Conservation (phyloP, 2,888 invertebrate genomes). For the Ophion ellenae region DNA sequence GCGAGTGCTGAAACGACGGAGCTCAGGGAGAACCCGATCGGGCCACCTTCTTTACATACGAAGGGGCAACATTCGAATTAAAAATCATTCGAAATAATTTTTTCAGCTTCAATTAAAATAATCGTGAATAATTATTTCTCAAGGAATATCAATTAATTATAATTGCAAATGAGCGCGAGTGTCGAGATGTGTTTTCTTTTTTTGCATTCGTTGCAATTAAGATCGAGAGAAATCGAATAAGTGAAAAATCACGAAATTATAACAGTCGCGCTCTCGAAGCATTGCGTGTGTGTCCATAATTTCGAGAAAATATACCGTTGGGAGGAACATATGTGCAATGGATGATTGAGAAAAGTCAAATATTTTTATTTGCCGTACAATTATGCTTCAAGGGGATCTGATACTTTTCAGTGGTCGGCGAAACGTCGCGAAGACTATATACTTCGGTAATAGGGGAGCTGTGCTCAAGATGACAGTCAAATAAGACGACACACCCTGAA, state of each 20-base stretch:
- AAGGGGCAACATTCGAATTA: constrained; percentile 21
- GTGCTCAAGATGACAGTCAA: too few relatives aligned
- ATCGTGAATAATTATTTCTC: constrained; percentile 10
- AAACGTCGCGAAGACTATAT: too few relatives aligned
- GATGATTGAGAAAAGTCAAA: too few relatives aligned
- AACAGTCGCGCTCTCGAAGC: too few relatives aligned
- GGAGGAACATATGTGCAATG: too few relatives aligned
- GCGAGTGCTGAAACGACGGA: constrained; percentile 39
- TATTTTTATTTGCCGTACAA: too few relatives aligned
- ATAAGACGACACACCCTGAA: too few relatives aligned
- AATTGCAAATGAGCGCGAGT: background rate
- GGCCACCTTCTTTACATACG: constrained; percentile 39
- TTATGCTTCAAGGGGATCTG: too few relatives aligned
- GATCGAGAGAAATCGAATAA: background rate
- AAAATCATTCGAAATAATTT: constrained; percentile 33
- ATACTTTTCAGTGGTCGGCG: too few relatives aligned
- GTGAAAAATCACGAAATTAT: background rate
- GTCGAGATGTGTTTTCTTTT: background rate
- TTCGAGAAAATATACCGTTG: too few relatives aligned
- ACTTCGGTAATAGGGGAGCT: too few relatives aligned
- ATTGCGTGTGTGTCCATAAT: too few relatives aligned
- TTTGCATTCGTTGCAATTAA: background rate
- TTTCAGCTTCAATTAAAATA: constrained; percentile 7
- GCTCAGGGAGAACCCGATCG: constrained; percentile 50
- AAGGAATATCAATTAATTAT: constrained; percentile 1